A percentile compares a stretch with the other conserved stretches of the same genome.
Evolutionary conservation across 2,888 invertebrate species (phyloP).

Genomic region (Meghimatium bilineatum): DNA sequence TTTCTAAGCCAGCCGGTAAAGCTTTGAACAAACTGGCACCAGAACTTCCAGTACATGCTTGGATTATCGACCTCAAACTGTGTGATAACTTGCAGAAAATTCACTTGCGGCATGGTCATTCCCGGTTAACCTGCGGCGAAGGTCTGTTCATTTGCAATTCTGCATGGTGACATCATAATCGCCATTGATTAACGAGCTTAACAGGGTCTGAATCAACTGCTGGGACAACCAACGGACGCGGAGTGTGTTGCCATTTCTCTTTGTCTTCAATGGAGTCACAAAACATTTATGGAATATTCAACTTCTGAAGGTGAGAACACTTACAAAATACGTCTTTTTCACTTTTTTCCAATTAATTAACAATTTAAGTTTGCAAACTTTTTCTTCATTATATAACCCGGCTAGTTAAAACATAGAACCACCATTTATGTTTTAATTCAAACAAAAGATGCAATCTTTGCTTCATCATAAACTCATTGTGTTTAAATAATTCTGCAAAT

Average conservation of each 20-base stretch:
- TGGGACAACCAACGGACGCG: neutral
- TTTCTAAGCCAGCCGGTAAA: neutral
- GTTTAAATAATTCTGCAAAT: no score
- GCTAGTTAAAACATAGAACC: no score
- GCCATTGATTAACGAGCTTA: neutral
- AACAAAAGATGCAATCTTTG: no score
- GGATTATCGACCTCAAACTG: neutral
- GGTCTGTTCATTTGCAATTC: neutral
- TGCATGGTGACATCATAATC: constrained; percentile 3
- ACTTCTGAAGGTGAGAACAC: neutral
- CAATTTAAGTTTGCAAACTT: no score
- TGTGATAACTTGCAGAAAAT: neutral
- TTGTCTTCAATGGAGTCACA: neutral
- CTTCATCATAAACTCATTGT: no score
- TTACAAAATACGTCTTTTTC: no score
- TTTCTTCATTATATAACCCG: no score
- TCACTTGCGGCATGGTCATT: neutral
- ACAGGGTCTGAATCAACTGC: neutral
- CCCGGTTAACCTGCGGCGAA: neutral
- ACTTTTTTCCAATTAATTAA: no score
- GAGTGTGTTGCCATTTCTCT: constrained; percentile 14
- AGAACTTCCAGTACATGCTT: neutral
- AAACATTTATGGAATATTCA: neutral
- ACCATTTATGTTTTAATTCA: no score
- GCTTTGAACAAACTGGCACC: neutral